Conservation (phyloP, 2,888 invertebrate species). For the Portevinia maculata region DNA sequence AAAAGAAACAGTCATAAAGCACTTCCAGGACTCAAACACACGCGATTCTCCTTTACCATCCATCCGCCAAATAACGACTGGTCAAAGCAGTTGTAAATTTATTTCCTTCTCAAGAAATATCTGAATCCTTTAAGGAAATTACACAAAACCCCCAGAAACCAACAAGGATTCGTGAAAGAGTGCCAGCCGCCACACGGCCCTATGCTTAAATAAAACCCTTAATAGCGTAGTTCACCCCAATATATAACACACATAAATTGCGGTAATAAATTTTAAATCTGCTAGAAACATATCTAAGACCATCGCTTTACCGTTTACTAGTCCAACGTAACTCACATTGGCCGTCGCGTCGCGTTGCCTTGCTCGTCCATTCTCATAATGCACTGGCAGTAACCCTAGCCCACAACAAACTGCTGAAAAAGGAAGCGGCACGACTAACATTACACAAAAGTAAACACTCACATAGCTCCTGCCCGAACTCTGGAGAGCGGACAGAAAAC, state of each 20-base stretch:
- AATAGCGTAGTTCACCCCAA: constrained; percentile 55
- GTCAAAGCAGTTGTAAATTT: constrained; percentile 37
- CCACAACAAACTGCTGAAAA: constrained; percentile 12
- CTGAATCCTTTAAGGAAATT: constrained; percentile 36
- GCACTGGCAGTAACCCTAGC: constrained; percentile 41
- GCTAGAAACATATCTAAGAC: constrained; percentile 56
- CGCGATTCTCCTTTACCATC: background rate
- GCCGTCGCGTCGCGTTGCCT: no score
- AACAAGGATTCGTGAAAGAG: constrained; percentile 2
- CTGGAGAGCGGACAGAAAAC: constrained; percentile 12
- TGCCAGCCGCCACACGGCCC: background rate
- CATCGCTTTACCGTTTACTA: constrained; percentile 28
- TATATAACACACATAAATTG: constrained; percentile 64
- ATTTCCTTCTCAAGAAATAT: constrained; percentile 12
- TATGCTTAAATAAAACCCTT: constrained; percentile 32
- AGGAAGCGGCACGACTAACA: constrained; percentile 13
- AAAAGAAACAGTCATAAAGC: constrained; percentile 57
- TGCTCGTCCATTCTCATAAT: constrained; percentile 28
- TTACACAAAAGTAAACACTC: constrained; percentile 56
- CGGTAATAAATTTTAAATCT: constrained; percentile 72
- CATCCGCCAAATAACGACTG: constrained; percentile 35
- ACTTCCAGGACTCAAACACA: constrained; percentile 9
- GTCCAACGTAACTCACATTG: background rate
- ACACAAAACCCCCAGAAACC: constrained; percentile 14
- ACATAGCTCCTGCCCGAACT: no score